Base-by-base conservation (phyloP, 2,797 vertebrate species). In the Pseudochaenichthys georgianus region DNA sequence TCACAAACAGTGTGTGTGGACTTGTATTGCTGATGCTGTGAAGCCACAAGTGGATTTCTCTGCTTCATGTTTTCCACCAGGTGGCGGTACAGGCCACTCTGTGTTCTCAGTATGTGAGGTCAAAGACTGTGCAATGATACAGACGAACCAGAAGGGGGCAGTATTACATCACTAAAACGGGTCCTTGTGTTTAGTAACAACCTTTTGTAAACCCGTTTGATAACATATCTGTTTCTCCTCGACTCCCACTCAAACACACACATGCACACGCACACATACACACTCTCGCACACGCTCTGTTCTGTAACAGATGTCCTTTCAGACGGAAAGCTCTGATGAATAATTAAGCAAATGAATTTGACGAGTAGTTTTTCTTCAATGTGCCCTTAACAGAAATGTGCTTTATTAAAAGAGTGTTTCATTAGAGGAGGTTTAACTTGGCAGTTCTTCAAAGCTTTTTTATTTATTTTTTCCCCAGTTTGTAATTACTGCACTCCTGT, bases 141-240 rank as follows among this genome's bases (percentile, higher is more conserved):
- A 5, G 5, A 4, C 0, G 2, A 45, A 61, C 71, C 86, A 87
- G 55, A 69, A 43, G 92, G 85, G 88, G 92, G 88, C 93, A 94
- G 90, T 92, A 89, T 64, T 84, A 64, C 34, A 47, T 55, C 84
- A 78, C 73, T 34, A 1, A 77, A 77, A 43, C 13, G 9, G n/a
- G 2, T 4, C n/a, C 50, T 7, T 16, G 0, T 48, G 54, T 77
- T 82, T 61, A 45, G 46, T 54, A 76, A 72, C 57, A 62, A 64
- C 66, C 77, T 77, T 81, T 73, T 54, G 41, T 80, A 78, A 77
- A 72, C 47, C 59, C 3, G 13, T 84, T 85, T 80, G 72, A 81
- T 85, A 83, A 86, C 64, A 23, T 66, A 55, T 79, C 65, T 72
- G 55, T 72, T 78, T 77, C 76, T 75, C 53, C 60, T 78, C n/a